Conservation (phyloP, 2,888 invertebrate species). For the Raillietiella orientalis region DNA sequence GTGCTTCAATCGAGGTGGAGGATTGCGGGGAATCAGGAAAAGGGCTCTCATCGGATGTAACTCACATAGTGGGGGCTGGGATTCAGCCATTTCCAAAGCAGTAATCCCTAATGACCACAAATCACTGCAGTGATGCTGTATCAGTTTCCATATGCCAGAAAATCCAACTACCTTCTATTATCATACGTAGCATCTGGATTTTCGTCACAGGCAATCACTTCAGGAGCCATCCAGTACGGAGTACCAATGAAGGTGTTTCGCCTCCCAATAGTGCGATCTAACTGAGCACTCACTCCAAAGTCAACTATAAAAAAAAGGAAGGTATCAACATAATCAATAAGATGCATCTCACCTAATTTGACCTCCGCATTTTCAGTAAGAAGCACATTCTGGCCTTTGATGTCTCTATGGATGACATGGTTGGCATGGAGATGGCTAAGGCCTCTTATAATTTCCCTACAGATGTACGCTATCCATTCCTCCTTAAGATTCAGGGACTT, state of each 20-base stretch:
- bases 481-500: constrained; percentile 94
- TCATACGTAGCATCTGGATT: constrained; percentile 99
- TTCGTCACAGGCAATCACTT: constrained; percentile 98
- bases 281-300: constrained; percentile 95
- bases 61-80: constrained; percentile 94
- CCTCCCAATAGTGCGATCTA: constrained; percentile 93
- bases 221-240: constrained; percentile 96
- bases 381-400: constrained; percentile 96
- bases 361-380: constrained; percentile 99
- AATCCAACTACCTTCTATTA: constrained; percentile 74
- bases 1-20: constrained; percentile 72
- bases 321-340: not conserved
- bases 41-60: constrained; percentile 98
- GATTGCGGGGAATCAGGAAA: constrained; percentile 90
- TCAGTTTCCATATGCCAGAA: constrained; percentile 28
- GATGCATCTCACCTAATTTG: constrained; percentile 38
- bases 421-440: constrained; percentile 90
- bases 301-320: constrained; percentile 31
- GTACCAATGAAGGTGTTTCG: constrained; percentile 97
- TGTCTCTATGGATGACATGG: constrained; percentile 97
- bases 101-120: constrained; percentile 51
- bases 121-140: constrained; percentile 14
- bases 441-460: constrained; percentile 67
- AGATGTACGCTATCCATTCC: constrained; percentile 99
- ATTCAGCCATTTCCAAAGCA: constrained; percentile 98